A percentile compares a stretch with the other conserved stretches of the same genome.
These are phyloP conservation scores for Emydocephalus ijimae DNA, from an alignment of 2,113 vertebrate species.

Conservation along the genomic window DNA sequence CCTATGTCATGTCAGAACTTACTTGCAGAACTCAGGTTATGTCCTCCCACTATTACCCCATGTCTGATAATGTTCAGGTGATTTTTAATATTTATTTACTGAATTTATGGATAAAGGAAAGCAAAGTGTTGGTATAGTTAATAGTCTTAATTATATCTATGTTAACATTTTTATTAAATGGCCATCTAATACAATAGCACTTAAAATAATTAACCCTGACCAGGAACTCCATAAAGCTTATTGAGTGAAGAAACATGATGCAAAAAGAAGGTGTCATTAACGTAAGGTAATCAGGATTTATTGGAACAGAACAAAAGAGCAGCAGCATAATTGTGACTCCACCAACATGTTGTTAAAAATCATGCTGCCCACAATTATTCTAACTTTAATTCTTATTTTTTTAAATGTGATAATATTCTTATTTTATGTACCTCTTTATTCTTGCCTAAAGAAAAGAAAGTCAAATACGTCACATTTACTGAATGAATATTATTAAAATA, in stretches of 20 bases:
- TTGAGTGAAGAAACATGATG: neutral
- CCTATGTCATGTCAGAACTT: neutral
- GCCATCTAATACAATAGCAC: neutral
- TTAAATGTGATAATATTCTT: too few species aligned
- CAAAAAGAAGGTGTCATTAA: neutral
- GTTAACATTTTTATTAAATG: neutral
- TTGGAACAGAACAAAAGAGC: neutral
- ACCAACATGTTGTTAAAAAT: neutral
- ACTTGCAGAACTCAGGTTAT: neutral
- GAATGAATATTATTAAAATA: neutral
- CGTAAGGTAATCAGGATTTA: neutral
- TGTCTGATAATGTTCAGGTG: neutral
- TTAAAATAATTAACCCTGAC: neutral
- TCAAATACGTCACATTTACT: neutral
- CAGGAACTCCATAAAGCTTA: neutral
- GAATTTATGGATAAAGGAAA: neutral
- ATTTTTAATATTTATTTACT: neutral
- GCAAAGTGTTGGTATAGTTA: neutral
- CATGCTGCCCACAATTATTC: neutral
- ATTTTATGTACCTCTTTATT: neutral
- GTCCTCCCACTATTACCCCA: too few species aligned
- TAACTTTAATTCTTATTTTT: neutral
- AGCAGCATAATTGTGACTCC: neutral
- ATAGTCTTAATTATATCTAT: neutral
- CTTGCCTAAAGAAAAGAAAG: neutral